A percentile compares a stretch with the other conserved stretches of the same genome.
phyloP scores from a whole-genome alignment of 2,113 vertebrate genomes.

The Pyxicephalus adspersus region DNA sequence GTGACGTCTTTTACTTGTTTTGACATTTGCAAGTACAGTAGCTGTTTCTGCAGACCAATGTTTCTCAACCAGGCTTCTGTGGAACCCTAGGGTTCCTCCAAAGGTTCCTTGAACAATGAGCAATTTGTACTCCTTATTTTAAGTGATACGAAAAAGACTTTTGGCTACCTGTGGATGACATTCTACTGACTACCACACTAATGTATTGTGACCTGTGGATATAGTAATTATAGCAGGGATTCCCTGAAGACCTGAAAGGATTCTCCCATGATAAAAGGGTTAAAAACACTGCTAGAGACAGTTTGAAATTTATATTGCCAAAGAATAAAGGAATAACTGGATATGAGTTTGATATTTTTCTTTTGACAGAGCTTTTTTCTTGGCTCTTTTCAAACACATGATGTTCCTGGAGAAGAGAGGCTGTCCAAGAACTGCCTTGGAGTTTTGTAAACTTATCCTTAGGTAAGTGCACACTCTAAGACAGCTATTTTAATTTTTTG shows the following conservation, averaged over 20 bases:
- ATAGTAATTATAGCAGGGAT: too few species aligned
- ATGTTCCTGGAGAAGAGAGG: slow-evolving; percentile 94
- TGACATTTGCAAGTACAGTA: not conserved
- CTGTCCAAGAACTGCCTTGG: slow-evolving; percentile 91
- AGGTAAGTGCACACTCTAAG: slow-evolving; percentile 73
- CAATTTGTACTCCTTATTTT: not conserved
- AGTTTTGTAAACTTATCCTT: slow-evolving; percentile 94
- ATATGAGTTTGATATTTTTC: not conserved
- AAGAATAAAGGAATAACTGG: too few species aligned
- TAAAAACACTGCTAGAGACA: not conserved
- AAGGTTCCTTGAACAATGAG: too few species aligned
- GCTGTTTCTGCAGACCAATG: not conserved
- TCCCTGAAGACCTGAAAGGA: too few species aligned
- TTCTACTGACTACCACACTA: not conserved
- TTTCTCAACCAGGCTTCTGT: too few species aligned
- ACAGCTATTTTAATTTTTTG: not conserved
- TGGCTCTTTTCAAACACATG: slow-evolving; percentile 95
- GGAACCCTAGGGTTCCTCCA: too few species aligned
- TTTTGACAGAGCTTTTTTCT: slow-evolving; percentile 87
- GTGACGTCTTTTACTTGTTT: not conserved
- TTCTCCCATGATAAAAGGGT: not conserved
- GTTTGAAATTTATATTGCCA: too few species aligned
- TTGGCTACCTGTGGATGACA: not conserved
- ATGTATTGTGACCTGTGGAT: too few species aligned
- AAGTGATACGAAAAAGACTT: not conserved